Evolutionary conservation across 2,113 vertebrate genomes (phyloP), one percentile per base, ranked within the genome.

Genomic region (Saccopteryx leptura): DNA sequence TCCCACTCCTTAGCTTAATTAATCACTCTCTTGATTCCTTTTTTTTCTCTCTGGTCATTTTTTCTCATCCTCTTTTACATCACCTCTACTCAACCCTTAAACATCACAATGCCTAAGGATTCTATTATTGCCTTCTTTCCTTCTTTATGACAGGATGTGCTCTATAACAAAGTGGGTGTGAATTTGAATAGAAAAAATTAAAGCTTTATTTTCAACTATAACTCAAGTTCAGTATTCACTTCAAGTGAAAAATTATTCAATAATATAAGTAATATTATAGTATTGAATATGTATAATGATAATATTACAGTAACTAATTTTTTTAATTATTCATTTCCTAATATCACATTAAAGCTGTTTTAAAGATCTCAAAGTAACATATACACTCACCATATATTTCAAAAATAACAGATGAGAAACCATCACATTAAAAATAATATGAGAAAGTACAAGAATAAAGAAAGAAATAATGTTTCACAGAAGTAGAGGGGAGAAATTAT

Each of bases 1-100:
- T 86, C 39, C 54, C 26, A 60, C 48, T 95, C 60, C 19, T 90
- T 65, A 58, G n/a, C 26, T 92, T 90, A 95, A 92, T 94, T 91
- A 93, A 81, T 90, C 56, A 88, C 17, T 87, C 46, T 84, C 23
- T 8, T 39, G 48, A 72, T 28, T 72, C 12, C 9, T 7, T 85
- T 93, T 78, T 81, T 33, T 66, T 9, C 15, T 56, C 26, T 82
- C 82, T 75, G 23, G 71, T 18, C n/a, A 46, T 54, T 78, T 91
- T 50, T 94, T 74, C 60, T 50, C 52, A 87, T n/a, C n/a, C 60
- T 94, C 80, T 79, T 65, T 84, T 71, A 46, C 3, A 50, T 79
- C n/a, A 65, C 11, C n/a, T 88, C 28, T 92, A 31, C 61, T 87
- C 50, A 61, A 18, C 1, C 52, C 61, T 93, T 80, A 90, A 82